Evolutionary conservation across 2,797 vertebrate species (phyloP).

Genomic region (Sus cebifrons): DNA sequence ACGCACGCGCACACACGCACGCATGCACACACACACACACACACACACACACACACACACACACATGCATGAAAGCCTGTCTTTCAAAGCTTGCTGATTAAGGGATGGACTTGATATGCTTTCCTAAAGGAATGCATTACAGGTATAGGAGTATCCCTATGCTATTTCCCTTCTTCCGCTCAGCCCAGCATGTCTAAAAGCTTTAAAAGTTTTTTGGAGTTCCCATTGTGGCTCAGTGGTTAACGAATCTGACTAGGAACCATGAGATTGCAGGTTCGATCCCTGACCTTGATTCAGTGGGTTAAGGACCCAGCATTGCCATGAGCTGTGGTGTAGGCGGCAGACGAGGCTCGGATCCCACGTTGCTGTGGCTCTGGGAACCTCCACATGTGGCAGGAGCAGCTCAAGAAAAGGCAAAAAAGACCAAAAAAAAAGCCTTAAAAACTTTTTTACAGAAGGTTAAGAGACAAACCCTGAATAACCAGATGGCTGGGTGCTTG

Average conservation of each 20-base stretch:
- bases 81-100: background rate
- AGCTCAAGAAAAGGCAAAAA: no score
- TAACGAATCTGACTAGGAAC: no score
- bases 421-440: background rate
- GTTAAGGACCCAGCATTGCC: no score
- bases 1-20: background rate
- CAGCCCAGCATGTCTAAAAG: background rate
- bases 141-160: background rate
- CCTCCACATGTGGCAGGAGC: no score
- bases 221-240: no score
- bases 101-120: background rate
- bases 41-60: background rate
- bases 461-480: background rate
- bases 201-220: no score
- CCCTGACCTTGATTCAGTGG: no score
- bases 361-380: no score
- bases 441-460: background rate
- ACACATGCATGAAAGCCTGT: background rate
- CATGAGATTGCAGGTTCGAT: no score
- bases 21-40: background rate
- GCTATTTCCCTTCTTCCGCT: background rate
- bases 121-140: background rate
- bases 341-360: no score
- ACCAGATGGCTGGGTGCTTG: background rate
- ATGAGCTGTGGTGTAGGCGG: no score